A percentile compares a stretch with the other conserved stretches of the same genome.
phyloP scores from a whole-genome alignment of 2,888 invertebrate genomes.

The Melipona beecheii region DNA sequence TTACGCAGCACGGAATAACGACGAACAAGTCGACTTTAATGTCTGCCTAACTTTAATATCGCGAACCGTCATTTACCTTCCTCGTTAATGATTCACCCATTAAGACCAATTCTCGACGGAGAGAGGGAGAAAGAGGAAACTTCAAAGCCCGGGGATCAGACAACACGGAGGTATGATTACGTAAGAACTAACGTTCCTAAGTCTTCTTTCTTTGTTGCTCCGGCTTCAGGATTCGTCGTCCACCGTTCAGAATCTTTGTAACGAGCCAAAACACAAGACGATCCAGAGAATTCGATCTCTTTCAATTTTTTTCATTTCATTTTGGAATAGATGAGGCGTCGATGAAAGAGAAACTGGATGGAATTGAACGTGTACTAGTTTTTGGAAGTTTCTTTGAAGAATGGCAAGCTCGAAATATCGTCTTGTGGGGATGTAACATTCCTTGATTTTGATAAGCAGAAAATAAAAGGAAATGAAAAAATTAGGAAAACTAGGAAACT shows the following conservation, averaged over 20 bases:
- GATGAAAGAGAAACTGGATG: too few species aligned
- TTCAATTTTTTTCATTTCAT: not conserved
- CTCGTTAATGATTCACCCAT: conserved; percentile 58
- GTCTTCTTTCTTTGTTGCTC: conserved; percentile 36
- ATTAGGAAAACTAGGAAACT: too few species aligned
- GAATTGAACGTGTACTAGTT: too few species aligned
- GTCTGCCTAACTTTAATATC: conserved; percentile 60
- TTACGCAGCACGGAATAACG: conserved; percentile 47
- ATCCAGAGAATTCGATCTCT: not conserved
- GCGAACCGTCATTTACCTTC: conserved; percentile 48
- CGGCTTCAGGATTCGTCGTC: not conserved
- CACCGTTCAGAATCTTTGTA: conserved; percentile 13
- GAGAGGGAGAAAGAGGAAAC: conserved; percentile 45
- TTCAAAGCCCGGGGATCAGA: conserved; percentile 52
- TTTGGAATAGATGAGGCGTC: too few species aligned
- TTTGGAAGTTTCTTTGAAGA: too few species aligned
- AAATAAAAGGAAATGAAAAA: too few species aligned
- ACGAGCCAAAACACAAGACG: not conserved
- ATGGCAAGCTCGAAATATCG: too few species aligned
- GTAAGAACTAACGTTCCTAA: conserved; percentile 45
- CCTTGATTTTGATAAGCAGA: too few species aligned
- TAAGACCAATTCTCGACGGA: conserved; percentile 60
- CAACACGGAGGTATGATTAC: conserved; percentile 44
- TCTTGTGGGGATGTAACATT: too few species aligned
- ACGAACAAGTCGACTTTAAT: conserved; percentile 62